Base-by-base conservation (phyloP, 1,140 invertebrate genomes). In the Neuroterus valhalla region DNA sequence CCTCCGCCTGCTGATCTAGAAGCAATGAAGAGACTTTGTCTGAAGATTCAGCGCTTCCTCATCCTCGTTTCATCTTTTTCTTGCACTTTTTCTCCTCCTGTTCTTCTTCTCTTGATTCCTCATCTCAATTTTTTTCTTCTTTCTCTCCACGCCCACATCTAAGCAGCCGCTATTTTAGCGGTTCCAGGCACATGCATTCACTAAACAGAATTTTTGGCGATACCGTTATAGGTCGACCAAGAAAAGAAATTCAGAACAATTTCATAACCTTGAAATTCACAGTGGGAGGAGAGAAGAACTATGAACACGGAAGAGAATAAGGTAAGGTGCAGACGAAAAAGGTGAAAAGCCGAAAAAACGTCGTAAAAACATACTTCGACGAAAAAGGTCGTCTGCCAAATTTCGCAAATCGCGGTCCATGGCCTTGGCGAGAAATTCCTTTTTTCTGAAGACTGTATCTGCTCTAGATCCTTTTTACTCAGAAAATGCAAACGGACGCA, bases 181-280 rank as follows among this genome's bases (percentile, higher is more conserved):
- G 78, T 74, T 75, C n/a, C 72, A 82, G 73, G 78, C 81, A 77
- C 68, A 69, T 8, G 31, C 31, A 38, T 38, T 67, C 73, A 77
- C 50, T 71, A 75, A 67, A 71, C 67, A 71, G 66, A 76, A 81
- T 76, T 83, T 86, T 84, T 81, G 66, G 71, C 74, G 68, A 80
- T 81, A 76, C 79, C 79, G 78, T 84, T 85, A 83, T 19, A 26
- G 67, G 55, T 68, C 74, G 72, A 48, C 68, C 67, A 42, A 76
- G 76, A 77, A 74, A 78, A 79, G 68, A 80, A 19, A 70, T 66
- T 81, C 19, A 38, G 21, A 15, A 31, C 38, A 23, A 74, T 76
- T 42, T 62, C 17, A 68, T 79, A 72, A 79, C 80, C 77, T 86
- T 78, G 76, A 81, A 68, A 55, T 50, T 8, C 67, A 45, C 44